These are phyloP conservation scores for Apamea crenata DNA, from an alignment of 2,888 invertebrate species.

Conservation along the genomic window DNA sequence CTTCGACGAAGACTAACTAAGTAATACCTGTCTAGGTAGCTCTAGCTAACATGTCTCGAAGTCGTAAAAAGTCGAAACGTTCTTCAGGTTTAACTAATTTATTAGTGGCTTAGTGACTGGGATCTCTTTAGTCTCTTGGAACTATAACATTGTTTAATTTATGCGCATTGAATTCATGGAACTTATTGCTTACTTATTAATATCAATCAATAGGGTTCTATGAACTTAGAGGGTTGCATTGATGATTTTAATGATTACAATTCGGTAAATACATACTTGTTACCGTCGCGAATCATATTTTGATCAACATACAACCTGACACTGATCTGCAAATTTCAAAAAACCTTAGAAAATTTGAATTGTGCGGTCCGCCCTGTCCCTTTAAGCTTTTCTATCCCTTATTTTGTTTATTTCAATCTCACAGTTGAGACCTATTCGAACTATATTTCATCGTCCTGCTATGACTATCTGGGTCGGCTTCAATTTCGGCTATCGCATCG, in stretches of 20 bases:
- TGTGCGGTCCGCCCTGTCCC: no score
- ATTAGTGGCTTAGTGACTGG: neutral
- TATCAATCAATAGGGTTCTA: no score
- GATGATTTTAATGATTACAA: no score
- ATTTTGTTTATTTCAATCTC: neutral
- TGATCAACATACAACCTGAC: no score
- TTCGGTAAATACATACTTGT: no score
- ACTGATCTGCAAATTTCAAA: no score
- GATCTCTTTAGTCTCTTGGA: neutral
- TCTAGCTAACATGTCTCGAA: neutral
- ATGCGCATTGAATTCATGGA: neutral
- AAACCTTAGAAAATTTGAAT: no score
- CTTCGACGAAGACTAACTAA: neutral
- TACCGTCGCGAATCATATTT: no score
- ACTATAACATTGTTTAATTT: neutral
- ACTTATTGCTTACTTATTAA: no score
- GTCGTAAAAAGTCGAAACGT: neutral
- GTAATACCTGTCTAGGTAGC: neutral
- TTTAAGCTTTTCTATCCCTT: no score
- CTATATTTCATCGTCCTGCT: neutral
- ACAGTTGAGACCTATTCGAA: neutral
- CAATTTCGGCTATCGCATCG: conserved; percentile 20
- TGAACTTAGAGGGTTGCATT: no score
- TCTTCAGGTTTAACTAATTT: conserved; percentile 1
- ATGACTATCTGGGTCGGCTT: neutral